A percentile compares a stretch with the other conserved stretches of the same genome.
These are phyloP conservation scores for Scrobipalpa costella DNA, from an alignment of 2,888 invertebrate species.

Conservation along the genomic window DNA sequence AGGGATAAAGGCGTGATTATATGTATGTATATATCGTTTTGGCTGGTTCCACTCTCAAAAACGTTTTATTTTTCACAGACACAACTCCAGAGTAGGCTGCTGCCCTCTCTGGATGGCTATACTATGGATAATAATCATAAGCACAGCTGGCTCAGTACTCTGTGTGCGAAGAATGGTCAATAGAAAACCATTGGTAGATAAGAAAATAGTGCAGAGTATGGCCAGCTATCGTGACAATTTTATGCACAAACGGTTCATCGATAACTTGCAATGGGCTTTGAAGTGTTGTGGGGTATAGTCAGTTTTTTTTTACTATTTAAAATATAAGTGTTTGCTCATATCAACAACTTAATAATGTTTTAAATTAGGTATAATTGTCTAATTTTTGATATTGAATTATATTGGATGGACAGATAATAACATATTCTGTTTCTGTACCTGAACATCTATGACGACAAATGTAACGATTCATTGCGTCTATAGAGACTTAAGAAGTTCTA, in stretches of 20 bases:
- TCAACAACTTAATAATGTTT: too few relatives aligned
- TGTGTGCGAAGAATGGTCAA: conserved; percentile 50
- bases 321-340: not conserved
- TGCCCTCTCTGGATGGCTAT: conserved; percentile 68
- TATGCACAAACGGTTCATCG: conserved; percentile 64
- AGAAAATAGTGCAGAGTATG: conserved; percentile 47
- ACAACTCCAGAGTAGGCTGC: conserved; percentile 56
- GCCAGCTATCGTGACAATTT: conserved; percentile 54
- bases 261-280: conserved; percentile 68
- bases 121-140: conserved; percentile 61
- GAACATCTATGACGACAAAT: not conserved
- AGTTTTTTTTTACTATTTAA: conserved; percentile 3
- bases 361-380: too few relatives aligned
- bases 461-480: too few relatives aligned
- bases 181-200: conserved; percentile 40
- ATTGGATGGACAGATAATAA: too few relatives aligned
- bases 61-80: conserved; percentile 41
- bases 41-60: too few relatives aligned
- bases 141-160: conserved; percentile 49
- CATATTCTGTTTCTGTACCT: not conserved
- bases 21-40: too few relatives aligned
- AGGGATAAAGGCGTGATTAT: too few relatives aligned
- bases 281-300: conserved; percentile 75
- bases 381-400: too few relatives aligned
- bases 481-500: too few relatives aligned